A percentile compares a stretch with the other conserved stretches of the same genome.
Conservation (phyloP, 2,113 vertebrate species). For the Syngnathoides biaculeatus region DNA sequence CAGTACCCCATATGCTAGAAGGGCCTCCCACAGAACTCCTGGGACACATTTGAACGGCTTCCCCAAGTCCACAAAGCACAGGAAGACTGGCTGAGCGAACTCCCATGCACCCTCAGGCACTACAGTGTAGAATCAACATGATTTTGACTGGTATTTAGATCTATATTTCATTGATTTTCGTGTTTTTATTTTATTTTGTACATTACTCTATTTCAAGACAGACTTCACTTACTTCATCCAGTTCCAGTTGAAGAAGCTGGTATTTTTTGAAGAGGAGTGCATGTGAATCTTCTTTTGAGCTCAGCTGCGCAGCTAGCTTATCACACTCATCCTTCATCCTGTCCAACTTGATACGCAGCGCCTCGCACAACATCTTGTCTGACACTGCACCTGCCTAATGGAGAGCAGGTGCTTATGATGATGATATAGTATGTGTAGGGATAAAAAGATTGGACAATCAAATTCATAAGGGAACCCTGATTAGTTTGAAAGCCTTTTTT, state of each 20-base stretch:
- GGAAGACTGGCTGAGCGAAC: too few species aligned
- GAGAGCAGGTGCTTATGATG: slow-evolving; percentile 20
- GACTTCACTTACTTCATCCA: slow-evolving; percentile 79
- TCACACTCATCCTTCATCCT: slow-evolving; percentile 86
- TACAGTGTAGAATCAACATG: neutral
- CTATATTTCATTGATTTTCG: neutral
- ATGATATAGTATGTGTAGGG: neutral
- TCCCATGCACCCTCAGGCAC: too few species aligned
- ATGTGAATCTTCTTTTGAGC: slow-evolving; percentile 75
- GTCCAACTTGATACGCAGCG: slow-evolving; percentile 80
- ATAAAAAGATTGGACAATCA: neutral
- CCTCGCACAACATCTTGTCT: slow-evolving; percentile 76
- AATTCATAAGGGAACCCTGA: slow-evolving; percentile 4
- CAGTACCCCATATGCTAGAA: too few species aligned
- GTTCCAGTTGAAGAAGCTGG: slow-evolving; percentile 79
- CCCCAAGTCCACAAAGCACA: too few species aligned
- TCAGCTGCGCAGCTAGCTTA: slow-evolving; percentile 80
- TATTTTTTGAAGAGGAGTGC: slow-evolving; percentile 75
- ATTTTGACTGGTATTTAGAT: neutral
- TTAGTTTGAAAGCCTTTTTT: neutral
- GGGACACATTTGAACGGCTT: too few species aligned
- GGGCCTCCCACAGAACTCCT: too few species aligned
- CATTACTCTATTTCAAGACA: neutral
- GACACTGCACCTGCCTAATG: slow-evolving; percentile 77
- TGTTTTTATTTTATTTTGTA: neutral